These are phyloP conservation scores for Sussaba pulchella DNA, from an alignment of 2,888 invertebrate species.

Conservation along the genomic window DNA sequence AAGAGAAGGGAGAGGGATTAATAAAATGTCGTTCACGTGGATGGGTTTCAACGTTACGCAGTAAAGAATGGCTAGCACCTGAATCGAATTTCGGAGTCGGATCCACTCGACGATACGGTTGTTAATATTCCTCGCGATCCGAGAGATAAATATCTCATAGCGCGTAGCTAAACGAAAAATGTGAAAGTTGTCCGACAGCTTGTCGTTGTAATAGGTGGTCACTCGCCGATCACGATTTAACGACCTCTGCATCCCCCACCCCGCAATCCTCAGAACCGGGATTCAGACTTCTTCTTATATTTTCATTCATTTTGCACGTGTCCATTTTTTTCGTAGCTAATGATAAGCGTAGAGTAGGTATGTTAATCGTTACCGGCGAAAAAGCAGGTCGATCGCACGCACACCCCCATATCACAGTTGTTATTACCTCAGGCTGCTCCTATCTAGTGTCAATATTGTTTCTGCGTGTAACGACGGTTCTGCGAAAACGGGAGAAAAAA, in stretches of 20 bases:
- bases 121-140: not conserved
- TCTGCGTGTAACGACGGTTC: not conserved
- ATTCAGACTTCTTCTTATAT: not conserved
- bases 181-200: constrained; percentile 49
- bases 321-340: not conserved
- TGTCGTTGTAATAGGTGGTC: not conserved
- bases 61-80: not conserved
- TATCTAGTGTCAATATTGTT: constrained; percentile 21
- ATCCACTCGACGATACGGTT: too few relatives aligned
- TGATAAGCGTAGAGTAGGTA: not conserved
- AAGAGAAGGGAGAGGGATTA: not conserved
- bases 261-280: not conserved
- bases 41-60: not conserved
- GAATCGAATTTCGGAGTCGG: constrained; percentile 8
- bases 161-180: constrained; percentile 13
- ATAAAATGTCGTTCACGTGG: not conserved
- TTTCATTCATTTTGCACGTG: not conserved
- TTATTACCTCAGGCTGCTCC: constrained; percentile 4
- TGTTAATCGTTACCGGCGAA: not conserved
- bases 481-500: not conserved
- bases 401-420: not conserved
- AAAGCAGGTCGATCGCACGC: not conserved
- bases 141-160: not conserved
- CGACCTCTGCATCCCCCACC: not conserved
- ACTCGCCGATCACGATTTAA: constrained; percentile 11